Evolutionary conservation across 2,113 vertebrate species (phyloP).

Genomic region (Podiceps cristatus): DNA sequence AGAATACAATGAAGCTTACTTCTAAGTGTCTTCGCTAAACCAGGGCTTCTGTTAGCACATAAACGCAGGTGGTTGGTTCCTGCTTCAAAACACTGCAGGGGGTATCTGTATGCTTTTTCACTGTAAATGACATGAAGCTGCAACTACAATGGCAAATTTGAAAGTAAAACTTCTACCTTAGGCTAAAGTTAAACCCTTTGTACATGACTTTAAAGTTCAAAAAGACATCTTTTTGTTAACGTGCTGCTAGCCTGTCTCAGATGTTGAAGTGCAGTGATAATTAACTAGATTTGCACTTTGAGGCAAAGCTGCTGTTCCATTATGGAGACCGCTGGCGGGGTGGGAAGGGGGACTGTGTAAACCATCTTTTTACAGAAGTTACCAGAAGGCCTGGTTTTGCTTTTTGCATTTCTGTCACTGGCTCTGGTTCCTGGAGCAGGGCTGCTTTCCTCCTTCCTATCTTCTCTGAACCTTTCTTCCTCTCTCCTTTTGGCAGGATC

Average conservation of each 20-base stretch:
- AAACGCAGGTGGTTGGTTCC: conserved; percentile 27
- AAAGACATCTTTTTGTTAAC: background rate
- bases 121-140: background rate
- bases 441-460: conserved; percentile 56
- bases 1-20: background rate
- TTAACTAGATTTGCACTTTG: conserved; percentile 29
- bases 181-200: conserved; percentile 63
- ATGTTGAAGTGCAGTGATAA: conserved; percentile 31
- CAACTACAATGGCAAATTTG: conserved; percentile 28
- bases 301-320: conserved; percentile 5
- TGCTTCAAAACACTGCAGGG: conserved; percentile 17
- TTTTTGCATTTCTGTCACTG: conserved; percentile 67
- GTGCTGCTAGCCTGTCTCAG: background rate
- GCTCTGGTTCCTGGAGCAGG: conserved; percentile 32
- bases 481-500: conserved; percentile 92
- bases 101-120: background rate
- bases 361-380: background rate
- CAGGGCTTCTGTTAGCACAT: conserved; percentile 64
- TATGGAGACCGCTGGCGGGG: background rate
- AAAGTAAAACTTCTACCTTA: conserved; percentile 47
- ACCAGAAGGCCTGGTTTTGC: conserved; percentile 71
- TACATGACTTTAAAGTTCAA: conserved; percentile 31
- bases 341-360: background rate
- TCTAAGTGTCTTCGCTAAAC: background rate
- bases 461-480: conserved; percentile 79